Evolutionary conservation across 1,140 invertebrate species (phyloP), one percentile per base, ranked within the genome.

Genomic region (Colletes latitarsis): DNA sequence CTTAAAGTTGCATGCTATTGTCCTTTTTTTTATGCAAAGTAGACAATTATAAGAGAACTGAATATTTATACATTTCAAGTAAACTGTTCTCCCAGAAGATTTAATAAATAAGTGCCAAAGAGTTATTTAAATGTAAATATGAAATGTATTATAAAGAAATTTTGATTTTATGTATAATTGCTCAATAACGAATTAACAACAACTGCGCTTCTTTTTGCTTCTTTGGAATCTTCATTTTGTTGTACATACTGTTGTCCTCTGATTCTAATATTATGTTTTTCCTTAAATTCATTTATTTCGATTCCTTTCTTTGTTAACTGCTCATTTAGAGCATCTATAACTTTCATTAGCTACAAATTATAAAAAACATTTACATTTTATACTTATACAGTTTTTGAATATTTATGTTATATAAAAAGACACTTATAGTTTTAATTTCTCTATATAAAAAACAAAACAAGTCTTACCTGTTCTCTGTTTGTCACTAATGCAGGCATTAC

Each of bases 201-300:
- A 75, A 92, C 88, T 8, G 89, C 95, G 86, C 95, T 96, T 84
- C 94, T 93, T 86, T 95, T 96, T 15, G 88, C 87, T 93, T 94
- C 89, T 90, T 90, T 72, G 83, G 89, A 78, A 91, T 93, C 82
- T 91, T 93, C 86, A 83, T 92, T 80, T 91, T 93, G 92, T 76
- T 89, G 90, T n/a, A 94, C 82, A 80, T 95, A 94, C 73, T 96
- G 96, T 73, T 95, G 94, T 1, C 96, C 96, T 87, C 95, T 94
- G 86, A 97, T 95, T 89, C 94, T 95, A 86, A 99, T 98, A 91
- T 98, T 97, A 89, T 99, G 95, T 88, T 97, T 96, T 90, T 98
- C 97, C 91, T 98, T 98, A 92, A 97, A 99, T 83, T 98, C 97
- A 91, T 99, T 98, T 53, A 99, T 97, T 93, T 99, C 98, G 68